A percentile compares a stretch with the other conserved stretches of the same genome.
These are phyloP conservation scores for Spilosoma lubricipeda DNA, from an alignment of 2,888 invertebrate genomes.

Conservation along the genomic window DNA sequence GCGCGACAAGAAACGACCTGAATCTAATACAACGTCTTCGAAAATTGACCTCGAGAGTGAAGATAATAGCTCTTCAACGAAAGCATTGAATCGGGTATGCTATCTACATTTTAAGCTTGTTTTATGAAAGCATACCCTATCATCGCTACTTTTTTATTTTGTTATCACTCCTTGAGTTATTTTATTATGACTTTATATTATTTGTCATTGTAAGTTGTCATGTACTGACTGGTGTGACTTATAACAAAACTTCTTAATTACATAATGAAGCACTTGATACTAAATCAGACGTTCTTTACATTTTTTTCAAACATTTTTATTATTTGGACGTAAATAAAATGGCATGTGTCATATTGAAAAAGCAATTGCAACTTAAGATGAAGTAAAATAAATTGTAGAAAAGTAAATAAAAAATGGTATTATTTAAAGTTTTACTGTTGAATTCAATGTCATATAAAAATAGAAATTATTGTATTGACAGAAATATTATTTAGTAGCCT, in stretches of 20 bases:
- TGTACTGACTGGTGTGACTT: neutral
- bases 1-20: slow-evolving; percentile 47
- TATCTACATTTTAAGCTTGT: slow-evolving; percentile 21
- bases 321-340: too few relatives aligned
- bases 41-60: slow-evolving; percentile 39
- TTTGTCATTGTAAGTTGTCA: neutral
- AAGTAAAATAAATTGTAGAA: too few relatives aligned
- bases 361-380: too few relatives aligned
- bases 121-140: slow-evolving; percentile 20
- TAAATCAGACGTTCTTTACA: neutral
- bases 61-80: slow-evolving; percentile 49
- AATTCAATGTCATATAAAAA: too few relatives aligned
- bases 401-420: too few relatives aligned
- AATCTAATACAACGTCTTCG: slow-evolving; percentile 24
- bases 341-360: too few relatives aligned
- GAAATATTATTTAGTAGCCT: too few relatives aligned
- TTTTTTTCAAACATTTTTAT: too few relatives aligned
- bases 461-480: too few relatives aligned
- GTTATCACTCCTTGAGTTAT: neutral
- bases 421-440: neutral
- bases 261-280: neutral
- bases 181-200: neutral
- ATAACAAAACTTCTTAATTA: neutral
- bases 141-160: neutral
- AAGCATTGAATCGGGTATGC: slow-evolving; percentile 61